These are phyloP conservation scores for Psammodynastes pulverulentus DNA, from an alignment of 2,113 vertebrate genomes.

Conservation along the genomic window DNA sequence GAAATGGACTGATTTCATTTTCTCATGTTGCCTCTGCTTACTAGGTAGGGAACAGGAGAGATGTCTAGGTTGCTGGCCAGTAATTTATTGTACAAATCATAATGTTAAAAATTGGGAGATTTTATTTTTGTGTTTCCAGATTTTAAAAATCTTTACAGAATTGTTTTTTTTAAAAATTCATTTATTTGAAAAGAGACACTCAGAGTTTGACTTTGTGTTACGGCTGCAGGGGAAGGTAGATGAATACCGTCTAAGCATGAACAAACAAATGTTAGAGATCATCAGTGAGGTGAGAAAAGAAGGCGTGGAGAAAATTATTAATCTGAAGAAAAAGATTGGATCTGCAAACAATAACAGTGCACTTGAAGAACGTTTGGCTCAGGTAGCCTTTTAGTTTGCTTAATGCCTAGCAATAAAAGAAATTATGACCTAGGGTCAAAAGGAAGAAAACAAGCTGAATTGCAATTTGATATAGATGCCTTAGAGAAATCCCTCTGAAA, in stretches of 20 bases:
- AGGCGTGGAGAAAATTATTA: constrained; percentile 59
- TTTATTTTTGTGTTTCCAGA: neutral
- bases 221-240: constrained; percentile 68
- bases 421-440: neutral
- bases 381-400: constrained; percentile 44
- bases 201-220: neutral
- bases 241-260: constrained; percentile 64
- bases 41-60: neutral
- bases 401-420: neutral
- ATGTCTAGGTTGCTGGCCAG: neutral
- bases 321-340: constrained; percentile 69
- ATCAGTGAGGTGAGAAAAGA: constrained; percentile 67
- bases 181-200: neutral
- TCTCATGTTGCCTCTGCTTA: neutral
- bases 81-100: neutral
- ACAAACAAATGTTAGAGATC: constrained; percentile 65
- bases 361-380: constrained; percentile 51
- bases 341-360: constrained; percentile 56
- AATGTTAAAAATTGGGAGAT: neutral
- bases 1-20: neutral
- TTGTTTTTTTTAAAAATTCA: neutral
- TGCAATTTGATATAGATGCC: neutral
- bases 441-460: neutral
- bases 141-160: neutral
- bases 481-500: neutral